Evolutionary conservation across 2,113 vertebrate species (phyloP).

Genomic region (Lamprotornis superbus): DNA sequence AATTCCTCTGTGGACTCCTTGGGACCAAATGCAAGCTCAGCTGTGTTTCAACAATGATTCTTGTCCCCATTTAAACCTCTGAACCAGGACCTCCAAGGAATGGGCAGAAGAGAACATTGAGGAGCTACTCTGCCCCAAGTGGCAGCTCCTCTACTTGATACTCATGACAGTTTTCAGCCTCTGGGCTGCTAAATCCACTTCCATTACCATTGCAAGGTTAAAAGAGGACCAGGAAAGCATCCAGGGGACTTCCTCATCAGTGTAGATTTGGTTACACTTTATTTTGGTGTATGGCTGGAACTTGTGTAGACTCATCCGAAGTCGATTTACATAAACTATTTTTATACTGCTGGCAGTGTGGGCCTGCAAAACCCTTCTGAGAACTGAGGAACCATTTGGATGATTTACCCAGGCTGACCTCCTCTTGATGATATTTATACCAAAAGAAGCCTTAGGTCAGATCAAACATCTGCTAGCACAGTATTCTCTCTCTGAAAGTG

Average conservation of each 20-base stretch:
- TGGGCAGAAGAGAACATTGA: background rate
- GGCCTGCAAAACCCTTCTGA: background rate
- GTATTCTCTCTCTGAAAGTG: background rate
- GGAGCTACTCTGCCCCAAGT: background rate
- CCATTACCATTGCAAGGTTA: background rate
- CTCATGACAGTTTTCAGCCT: background rate
- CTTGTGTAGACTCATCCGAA: background rate
- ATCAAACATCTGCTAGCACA: background rate
- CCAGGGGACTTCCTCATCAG: background rate
- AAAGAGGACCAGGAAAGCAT: background rate
- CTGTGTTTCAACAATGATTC: background rate
- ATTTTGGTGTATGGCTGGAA: background rate
- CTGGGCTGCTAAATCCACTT: background rate
- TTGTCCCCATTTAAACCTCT: background rate
- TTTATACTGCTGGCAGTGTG: background rate
- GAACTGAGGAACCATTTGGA: background rate
- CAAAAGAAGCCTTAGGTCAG: background rate
- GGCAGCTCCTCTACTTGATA: background rate
- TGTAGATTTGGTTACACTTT: background rate
- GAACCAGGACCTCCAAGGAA: background rate
- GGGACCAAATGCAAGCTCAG: background rate
- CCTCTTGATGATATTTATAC: background rate
- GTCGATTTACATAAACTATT: background rate
- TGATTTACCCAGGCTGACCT: background rate
- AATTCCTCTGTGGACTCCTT: background rate